Evolutionary conservation across 2,888 invertebrate species (phyloP).

Genomic region (Drosophila recens): DNA sequence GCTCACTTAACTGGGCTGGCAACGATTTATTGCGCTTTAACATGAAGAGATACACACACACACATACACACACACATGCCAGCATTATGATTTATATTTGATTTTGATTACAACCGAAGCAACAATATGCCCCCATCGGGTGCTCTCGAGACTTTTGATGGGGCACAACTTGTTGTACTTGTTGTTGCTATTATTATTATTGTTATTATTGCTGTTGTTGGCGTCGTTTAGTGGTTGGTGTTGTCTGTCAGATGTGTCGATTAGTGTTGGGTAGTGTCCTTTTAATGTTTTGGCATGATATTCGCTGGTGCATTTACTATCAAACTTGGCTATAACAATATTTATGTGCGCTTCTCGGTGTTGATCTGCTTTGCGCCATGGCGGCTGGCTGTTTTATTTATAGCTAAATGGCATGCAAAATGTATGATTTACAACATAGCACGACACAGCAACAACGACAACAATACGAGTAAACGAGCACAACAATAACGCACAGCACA

Average conservation of each 20-base stretch:
- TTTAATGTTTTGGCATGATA: slow-evolving; percentile 33
- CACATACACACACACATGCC: slow-evolving; percentile 34
- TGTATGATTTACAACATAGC: slow-evolving; percentile 75
- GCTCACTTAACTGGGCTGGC: slow-evolving; percentile 56
- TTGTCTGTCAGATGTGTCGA: slow-evolving; percentile 13
- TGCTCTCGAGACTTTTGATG: slow-evolving; percentile 10
- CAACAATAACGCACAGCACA: slow-evolving; percentile 37
- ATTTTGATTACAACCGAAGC: slow-evolving; percentile 76
- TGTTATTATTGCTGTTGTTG: slow-evolving; percentile 4
- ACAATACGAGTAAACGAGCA: slow-evolving; percentile 19
- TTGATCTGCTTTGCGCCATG: slow-evolving; percentile 48
- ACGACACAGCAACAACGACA: slow-evolving; percentile 54
- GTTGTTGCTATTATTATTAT: slow-evolving; percentile 9
- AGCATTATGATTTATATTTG: slow-evolving; percentile 77
- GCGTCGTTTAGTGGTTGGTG: slow-evolving; percentile 16
- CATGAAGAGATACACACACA: slow-evolving; percentile 56
- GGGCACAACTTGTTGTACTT: slow-evolving; percentile 49
- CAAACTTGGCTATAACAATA: slow-evolving; percentile 75
- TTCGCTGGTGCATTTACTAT: slow-evolving; percentile 71
- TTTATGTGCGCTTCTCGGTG: slow-evolving; percentile 59
- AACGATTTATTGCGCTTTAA: slow-evolving; percentile 75
- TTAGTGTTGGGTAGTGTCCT: slow-evolving; percentile 38
- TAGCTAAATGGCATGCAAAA: slow-evolving; percentile 77
- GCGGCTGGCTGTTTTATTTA: slow-evolving; percentile 64
- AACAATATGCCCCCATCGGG: slow-evolving; percentile 56